Evolutionary conservation across 2,888 invertebrate genomes (phyloP).

Genomic region (Drosophila multiciliata): DNA sequence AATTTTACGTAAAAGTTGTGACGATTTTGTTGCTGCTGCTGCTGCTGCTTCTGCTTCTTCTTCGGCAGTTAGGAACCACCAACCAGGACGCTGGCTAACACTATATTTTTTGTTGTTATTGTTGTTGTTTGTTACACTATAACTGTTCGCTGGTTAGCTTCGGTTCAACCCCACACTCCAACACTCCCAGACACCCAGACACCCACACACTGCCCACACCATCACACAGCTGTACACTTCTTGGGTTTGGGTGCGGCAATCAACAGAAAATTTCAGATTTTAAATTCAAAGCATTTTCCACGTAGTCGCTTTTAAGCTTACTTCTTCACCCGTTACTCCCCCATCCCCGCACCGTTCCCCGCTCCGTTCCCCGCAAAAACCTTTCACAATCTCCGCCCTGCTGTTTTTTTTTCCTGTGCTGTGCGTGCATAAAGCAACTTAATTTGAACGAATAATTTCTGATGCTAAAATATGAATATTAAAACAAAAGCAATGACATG

Average conservation of each 20-base stretch:
- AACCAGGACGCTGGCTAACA: constrained; percentile 71
- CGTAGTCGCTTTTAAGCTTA: constrained; percentile 66
- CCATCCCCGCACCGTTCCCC: not conserved
- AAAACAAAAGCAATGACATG: constrained; percentile 68
- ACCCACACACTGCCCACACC: too few relatives aligned
- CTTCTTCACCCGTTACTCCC: constrained; percentile 37
- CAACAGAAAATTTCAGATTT: constrained; percentile 81
- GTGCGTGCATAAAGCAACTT: constrained; percentile 73
- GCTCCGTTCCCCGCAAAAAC: not conserved
- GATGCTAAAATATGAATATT: constrained; percentile 80
- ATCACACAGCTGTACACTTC: not conserved
- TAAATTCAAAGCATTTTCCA: constrained; percentile 80
- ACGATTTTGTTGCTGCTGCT: constrained; percentile 70
- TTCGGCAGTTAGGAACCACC: constrained; percentile 61
- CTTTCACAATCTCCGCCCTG: not conserved
- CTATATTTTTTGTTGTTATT: constrained; percentile 43
- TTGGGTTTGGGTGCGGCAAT: constrained; percentile 68
- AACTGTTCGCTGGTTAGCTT: constrained; percentile 59
- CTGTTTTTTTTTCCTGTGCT: constrained; percentile 12
- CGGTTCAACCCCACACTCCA: not conserved
- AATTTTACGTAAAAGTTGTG: constrained; percentile 80
- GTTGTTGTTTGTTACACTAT: constrained; percentile 65
- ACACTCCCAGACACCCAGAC: not conserved
- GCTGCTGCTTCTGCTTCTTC: constrained; percentile 37
- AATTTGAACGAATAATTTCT: constrained; percentile 76